phyloP scores from a whole-genome alignment of 2,113 vertebrate genomes.

The Urocynchramus pylzowi region DNA sequence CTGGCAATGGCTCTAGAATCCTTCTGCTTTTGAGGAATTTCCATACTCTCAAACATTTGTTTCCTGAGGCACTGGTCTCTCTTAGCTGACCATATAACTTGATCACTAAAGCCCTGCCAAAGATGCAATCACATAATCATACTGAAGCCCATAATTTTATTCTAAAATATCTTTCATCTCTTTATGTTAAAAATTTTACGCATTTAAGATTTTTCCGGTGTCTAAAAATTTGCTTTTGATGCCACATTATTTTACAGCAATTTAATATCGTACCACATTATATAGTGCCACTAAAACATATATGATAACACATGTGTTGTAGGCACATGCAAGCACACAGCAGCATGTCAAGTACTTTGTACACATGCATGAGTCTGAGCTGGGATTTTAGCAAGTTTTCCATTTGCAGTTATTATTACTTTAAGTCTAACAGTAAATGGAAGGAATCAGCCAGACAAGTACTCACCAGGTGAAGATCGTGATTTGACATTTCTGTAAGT shows the following conservation, averaged over 20 bases:
- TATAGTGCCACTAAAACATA: background rate
- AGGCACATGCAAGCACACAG: background rate
- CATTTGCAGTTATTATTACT: slow-evolving; percentile 20
- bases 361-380: background rate
- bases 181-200: background rate
- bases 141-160: background rate
- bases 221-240: background rate
- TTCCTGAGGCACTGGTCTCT: background rate
- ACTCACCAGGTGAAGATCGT: slow-evolving; percentile 45
- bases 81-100: background rate
- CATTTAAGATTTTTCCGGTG: background rate
- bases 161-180: background rate
- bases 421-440: slow-evolving; percentile 14
- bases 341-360: background rate
- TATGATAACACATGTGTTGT: background rate
- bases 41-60: background rate
- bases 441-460: slow-evolving; percentile 48
- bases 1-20: background rate
- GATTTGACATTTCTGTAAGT: slow-evolving; percentile 54
- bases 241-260: background rate
- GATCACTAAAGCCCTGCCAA: background rate
- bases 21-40: background rate
- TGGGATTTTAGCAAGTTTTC: slow-evolving; percentile 5
- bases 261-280: background rate
- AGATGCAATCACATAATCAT: background rate